Evolutionary conservation across 2,888 invertebrate species (phyloP).

Genomic region (Lepidonotus clava): DNA sequence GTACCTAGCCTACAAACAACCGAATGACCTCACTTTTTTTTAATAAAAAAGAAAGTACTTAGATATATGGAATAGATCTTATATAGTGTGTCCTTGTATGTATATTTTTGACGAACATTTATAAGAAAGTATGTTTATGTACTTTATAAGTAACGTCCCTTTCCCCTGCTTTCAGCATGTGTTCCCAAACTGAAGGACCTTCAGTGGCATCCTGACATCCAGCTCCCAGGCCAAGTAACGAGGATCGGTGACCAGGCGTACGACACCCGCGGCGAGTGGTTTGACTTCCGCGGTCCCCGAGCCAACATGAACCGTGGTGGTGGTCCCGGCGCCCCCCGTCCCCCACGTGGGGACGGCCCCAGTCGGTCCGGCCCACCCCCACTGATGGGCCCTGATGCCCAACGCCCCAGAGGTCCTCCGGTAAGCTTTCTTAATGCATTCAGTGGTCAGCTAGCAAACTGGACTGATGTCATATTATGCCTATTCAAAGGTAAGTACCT

Average conservation of each 20-base stretch:
- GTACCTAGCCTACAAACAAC: no score
- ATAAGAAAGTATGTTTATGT: no score
- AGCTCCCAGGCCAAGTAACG: background rate
- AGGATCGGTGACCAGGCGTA: background rate
- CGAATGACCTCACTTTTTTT: no score
- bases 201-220: conserved; percentile 10
- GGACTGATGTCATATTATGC: no score
- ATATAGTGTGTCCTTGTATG: no score
- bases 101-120: no score
- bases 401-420: background rate
- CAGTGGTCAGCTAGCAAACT: no score
- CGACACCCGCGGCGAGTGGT: conserved; percentile 22
- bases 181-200: conserved; percentile 7
- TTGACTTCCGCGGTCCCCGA: background rate
- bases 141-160: no score
- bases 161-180: background rate
- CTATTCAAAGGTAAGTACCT: background rate
- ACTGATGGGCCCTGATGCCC: background rate
- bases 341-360: background rate
- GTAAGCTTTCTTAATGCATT: no score
- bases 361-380: conserved; percentile 29
- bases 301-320: background rate
- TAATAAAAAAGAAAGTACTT: no score
- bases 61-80: no score
- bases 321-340: no score